A percentile compares a stretch with the other conserved stretches of the same genome.
phyloP scores from a whole-genome alignment of 1,140 invertebrate species.

The Drosophila subpulchrella region DNA sequence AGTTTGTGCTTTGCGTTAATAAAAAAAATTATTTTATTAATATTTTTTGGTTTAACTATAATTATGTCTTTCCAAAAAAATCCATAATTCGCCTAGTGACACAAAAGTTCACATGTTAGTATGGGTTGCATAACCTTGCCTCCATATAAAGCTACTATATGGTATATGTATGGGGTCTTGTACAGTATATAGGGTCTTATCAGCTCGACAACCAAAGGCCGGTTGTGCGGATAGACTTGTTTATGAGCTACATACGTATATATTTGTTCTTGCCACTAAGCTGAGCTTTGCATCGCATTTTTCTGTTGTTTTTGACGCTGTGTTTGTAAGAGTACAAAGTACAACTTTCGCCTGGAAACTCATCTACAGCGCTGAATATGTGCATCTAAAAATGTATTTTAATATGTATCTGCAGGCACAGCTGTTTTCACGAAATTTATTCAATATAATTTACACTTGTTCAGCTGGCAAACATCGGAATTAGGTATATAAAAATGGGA shows the following conservation, averaged over 20 bases:
- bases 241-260: slow-evolving; percentile 12
- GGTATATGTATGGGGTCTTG: neutral
- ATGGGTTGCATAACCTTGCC: slow-evolving; percentile 30
- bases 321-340: slow-evolving; percentile 56
- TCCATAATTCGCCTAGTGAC: slow-evolving; percentile 1
- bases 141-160: slow-evolving; percentile 12
- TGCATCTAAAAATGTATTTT: neutral
- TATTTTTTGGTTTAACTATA: neutral
- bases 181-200: slow-evolving; percentile 42
- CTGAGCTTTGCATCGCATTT: slow-evolving; percentile 49
- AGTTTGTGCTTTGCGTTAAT: no score
- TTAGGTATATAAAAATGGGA: neutral
- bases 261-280: slow-evolving; percentile 42
- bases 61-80: slow-evolving; percentile 5
- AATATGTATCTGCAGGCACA: slow-evolving; percentile 5
- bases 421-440: slow-evolving; percentile 13
- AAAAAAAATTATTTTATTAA: neutral
- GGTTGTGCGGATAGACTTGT: slow-evolving; percentile 31
- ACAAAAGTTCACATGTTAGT: slow-evolving; percentile 21
- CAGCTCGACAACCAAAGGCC: slow-evolving; percentile 39
- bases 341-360: slow-evolving; percentile 36
- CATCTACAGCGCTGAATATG: slow-evolving; percentile 3
- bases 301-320: slow-evolving; percentile 8
- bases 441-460: slow-evolving; percentile 10
- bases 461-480: neutral